Base-by-base conservation (phyloP, 30 jellyfish, hydroid and myxozoan species). In the Aurelia aurita region DNA sequence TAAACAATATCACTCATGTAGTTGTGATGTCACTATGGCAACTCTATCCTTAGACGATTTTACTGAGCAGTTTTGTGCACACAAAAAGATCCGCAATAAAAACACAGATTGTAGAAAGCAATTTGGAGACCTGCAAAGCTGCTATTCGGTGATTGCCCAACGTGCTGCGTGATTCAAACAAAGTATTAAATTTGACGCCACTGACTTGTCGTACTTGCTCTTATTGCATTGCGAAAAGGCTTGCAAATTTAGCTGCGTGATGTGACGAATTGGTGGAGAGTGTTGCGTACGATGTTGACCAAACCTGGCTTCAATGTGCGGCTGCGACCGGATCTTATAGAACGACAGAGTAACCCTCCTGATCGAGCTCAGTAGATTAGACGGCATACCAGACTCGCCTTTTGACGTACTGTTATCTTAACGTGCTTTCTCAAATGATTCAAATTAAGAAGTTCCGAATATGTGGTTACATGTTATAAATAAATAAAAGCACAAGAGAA, bases 41-140 rank as follows among this genome's bases (percentile, higher is more conserved):
- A 77, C 88, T 15, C 31, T 49, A 60, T 60, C 68, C 62, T 35
- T 53, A 77, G 88, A 68, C 88, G 28, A 77, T 77, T 60, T 75
- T 72, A 28, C 39, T 26, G 71, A n/a, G 14, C 81, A 64, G 85
- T 43, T 72, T 53, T 72, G 85, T 47, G 72, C 85, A 43, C 54
- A 46, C 85, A 72, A 49, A 8, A 46, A 18, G 72, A 46, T 51
- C 72, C 57, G 54, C 49, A 51, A 46, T 51, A 46, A 23, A 10
- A 43, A 51, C 85, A 13, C 57, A 67, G 79, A 15, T 29, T 32
- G 26, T 19, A 28, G n/a, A 20, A 55, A 28, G 39, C 72, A 73
- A 73, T 73, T 53, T 13, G 34, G 18, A 31, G 72, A 58, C 79
- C 88, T 77, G 88, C 69, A 73, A 53, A 21, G 29, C 49, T 34